Conservation (phyloP, 1,140 invertebrate species). For the Bradysia coprophila region DNA sequence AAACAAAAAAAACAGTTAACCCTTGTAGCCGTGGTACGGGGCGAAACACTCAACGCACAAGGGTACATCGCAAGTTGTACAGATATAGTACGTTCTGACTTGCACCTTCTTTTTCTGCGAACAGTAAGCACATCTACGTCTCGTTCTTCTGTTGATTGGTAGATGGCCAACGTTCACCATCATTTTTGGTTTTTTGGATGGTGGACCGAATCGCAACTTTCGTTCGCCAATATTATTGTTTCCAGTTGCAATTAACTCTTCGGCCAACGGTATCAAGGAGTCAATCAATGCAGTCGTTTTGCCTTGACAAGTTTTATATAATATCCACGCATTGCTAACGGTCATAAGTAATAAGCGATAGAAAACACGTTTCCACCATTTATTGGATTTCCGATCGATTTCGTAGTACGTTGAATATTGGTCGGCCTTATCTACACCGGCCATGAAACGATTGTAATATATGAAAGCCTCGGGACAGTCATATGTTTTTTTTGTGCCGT, state of each 20-base stretch:
- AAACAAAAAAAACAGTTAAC: no score
- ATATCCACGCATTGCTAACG: slow-evolving; percentile 8
- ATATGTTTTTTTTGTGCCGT: slow-evolving; percentile 5
- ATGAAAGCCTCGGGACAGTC: slow-evolving; percentile 11
- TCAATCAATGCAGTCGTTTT: slow-evolving; percentile 4
- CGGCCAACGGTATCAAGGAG: slow-evolving; percentile 7
- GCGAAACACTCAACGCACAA: no score
- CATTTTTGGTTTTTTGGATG: no score
- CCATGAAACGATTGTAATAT: slow-evolving; percentile 14
- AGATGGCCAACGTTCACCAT: no score
- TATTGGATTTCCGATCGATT: slow-evolving; percentile 10
- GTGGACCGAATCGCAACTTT: no score
- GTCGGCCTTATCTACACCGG: slow-evolving; percentile 11
- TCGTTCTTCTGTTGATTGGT: no score
- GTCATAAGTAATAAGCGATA: slow-evolving; percentile 6
- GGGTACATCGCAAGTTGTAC: no score
- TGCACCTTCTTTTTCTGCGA: no score
- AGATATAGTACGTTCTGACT: no score
- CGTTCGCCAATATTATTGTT: no score
- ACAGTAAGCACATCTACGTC: no score
- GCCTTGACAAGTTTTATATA: slow-evolving; percentile 6
- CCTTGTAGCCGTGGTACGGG: no score
- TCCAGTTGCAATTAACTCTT: slow-evolving; percentile 7
- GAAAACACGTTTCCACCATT: slow-evolving; percentile 13
- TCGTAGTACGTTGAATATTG: slow-evolving; percentile 8